These are phyloP conservation scores for Muntiacus reevesi DNA, from an alignment of 2,113 vertebrate genomes.

Conservation along the genomic window DNA sequence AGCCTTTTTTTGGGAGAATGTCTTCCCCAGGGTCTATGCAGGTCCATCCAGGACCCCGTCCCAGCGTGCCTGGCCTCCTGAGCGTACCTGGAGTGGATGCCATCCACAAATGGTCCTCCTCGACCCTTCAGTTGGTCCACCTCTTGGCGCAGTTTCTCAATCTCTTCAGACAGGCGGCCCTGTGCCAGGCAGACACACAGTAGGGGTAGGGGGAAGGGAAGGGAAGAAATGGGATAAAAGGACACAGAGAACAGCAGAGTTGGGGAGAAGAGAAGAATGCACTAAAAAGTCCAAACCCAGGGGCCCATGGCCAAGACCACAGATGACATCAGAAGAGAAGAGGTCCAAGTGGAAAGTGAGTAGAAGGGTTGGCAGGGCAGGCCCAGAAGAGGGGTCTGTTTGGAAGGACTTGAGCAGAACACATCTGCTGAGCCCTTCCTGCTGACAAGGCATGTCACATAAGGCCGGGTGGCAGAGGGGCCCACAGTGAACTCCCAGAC, in stretches of 20 bases:
- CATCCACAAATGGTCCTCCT: constrained; percentile 90
- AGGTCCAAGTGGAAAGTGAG: not conserved
- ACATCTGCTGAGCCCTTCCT: not conserved
- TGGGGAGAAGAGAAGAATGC: not conserved
- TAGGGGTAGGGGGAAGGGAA: not conserved
- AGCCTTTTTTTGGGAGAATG: not conserved
- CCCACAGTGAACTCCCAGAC: not conserved
- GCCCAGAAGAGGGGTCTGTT: not conserved
- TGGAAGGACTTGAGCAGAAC: not conserved
- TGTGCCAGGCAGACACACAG: constrained; percentile 70
- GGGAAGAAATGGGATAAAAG: constrained; percentile 43
- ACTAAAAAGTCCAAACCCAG: not conserved
- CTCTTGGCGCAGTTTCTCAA: constrained; percentile 94
- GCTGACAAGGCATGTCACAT: not conserved
- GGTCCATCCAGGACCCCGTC: not conserved
- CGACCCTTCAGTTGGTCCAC: constrained; percentile 95
- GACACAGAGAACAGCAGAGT: constrained; percentile 1
- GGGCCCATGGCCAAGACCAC: not conserved
- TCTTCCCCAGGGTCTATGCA: not conserved
- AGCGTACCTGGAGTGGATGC: constrained; percentile 87
- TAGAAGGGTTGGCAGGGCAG: not conserved
- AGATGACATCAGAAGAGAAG: not conserved
- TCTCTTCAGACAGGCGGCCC: constrained; percentile 94
- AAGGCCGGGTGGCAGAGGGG: not conserved
- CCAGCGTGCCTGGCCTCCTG: not conserved